Evolutionary conservation across 2,797 vertebrate genomes (phyloP), one percentile per base, ranked within the genome.

Genomic region (Sebastes hopkinsi): DNA sequence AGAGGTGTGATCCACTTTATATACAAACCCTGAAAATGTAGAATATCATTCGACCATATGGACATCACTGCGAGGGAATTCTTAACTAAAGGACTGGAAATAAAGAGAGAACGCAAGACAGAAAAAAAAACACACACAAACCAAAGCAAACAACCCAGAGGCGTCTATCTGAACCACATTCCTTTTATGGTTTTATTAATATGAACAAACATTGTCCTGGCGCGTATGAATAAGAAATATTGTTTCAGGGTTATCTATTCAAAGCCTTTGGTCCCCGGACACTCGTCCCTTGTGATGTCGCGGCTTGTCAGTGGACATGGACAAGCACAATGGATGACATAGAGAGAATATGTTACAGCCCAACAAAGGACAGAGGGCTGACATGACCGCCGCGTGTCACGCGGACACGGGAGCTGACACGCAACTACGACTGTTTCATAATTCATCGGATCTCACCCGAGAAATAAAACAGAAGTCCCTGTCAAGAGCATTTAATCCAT

Each of bases 91-190:
- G 75, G 5, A 50, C 60, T 8, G 23, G 2, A 60, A 77, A 75
- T 9, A 32, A 25, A 70, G 62, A 78, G 70, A 23, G 54, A 77
- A 27, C 29, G 38, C 23, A 67, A 79, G 67, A 60, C 34, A 81
- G 32, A 36, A 16, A 67, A 59, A 69, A 20, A 7, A 2, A 1
- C 23, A 71, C 38, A 79, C 25, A 81, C 22, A 38, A 61, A 84
- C 56, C 76, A 88, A 85, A 90, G 86, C 82, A 92, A 93, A 92
- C 78, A 89, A 82, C 81, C 88, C 62, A 36, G 30, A 84, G 89
- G 83, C 83, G 42, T 64, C 68, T 25, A 0, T 91, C 34, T 81
- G 73, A 79, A 67, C 46, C 70, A 22, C 72, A 29, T 71, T 83
- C 6, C 72, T 89, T 90, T 80, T 82, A 70, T 88, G 82, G 56